Conservation (phyloP, 2,113 vertebrate genomes). For the Ellobius talpinus region DNA sequence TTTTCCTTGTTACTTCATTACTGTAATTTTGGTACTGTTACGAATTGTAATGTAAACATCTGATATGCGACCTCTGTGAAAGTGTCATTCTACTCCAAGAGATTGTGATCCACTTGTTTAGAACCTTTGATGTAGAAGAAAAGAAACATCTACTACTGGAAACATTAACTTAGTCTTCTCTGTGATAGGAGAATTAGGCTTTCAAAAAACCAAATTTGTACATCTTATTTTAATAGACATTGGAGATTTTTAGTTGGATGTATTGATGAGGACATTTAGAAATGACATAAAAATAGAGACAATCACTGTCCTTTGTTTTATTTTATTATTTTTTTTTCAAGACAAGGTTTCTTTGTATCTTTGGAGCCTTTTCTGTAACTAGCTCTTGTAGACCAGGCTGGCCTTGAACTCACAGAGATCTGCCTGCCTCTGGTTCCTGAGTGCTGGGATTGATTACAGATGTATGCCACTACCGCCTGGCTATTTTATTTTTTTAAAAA, state of each 20-base stretch:
- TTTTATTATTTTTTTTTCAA: no score
- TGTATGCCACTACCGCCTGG: no score
- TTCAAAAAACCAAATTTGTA: not conserved
- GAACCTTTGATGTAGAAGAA: not conserved
- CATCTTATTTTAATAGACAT: not conserved
- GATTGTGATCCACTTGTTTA: not conserved
- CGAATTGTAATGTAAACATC: not conserved
- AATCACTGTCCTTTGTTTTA: not conserved
- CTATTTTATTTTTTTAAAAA: no score
- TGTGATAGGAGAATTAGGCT: not conserved
- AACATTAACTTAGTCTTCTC: not conserved
- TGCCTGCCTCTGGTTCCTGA: no score
- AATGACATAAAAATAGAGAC: not conserved
- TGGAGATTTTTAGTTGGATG: constrained; percentile 2
- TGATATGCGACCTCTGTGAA: not conserved
- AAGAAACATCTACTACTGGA: not conserved
- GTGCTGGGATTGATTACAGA: no score
- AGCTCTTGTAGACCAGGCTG: no score
- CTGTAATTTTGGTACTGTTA: not conserved
- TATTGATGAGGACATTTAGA: not conserved
- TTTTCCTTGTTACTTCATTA: not conserved
- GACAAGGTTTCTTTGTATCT: no score
- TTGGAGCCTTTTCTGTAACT: no score
- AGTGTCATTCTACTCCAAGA: not conserved
- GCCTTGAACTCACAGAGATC: no score